Percentiles rank a stretch among this genome's conserved stretches.
Conservation (phyloP, 2,113 vertebrate species). For the Nibea coibor region DNA sequence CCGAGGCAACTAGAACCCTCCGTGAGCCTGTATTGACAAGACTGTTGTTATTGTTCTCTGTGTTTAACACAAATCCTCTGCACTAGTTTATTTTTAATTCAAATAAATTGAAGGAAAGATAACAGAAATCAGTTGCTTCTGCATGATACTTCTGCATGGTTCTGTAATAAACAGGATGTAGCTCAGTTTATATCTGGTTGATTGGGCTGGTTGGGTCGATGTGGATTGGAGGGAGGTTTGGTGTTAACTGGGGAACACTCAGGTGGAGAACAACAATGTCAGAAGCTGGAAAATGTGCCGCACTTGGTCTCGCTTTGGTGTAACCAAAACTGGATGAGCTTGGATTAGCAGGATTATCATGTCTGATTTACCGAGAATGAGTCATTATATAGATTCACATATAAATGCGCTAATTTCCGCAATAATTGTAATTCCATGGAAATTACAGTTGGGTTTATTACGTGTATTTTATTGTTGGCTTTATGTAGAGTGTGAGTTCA, state of each 20-base stretch:
- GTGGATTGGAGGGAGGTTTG: neutral
- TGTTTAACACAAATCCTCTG: conserved; percentile 6
- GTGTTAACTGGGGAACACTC: neutral
- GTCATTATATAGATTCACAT: neutral
- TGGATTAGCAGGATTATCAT: neutral
- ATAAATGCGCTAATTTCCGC: neutral
- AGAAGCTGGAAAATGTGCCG: neutral
- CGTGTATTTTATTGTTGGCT: too few species aligned
- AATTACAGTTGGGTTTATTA: too few species aligned
- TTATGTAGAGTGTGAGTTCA: too few species aligned
- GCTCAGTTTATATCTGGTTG: neutral
- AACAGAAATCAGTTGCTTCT: conserved; percentile 15
- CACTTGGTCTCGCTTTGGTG: neutral
- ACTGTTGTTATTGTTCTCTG: neutral
- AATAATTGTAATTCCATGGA: too few species aligned
- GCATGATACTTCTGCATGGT: neutral
- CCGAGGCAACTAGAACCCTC: neutral
- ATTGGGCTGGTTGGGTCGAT: neutral
- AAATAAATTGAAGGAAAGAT: neutral
- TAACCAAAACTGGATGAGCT: conserved; percentile 1
- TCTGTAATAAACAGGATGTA: neutral
- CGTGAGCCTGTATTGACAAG: conserved; percentile 10
- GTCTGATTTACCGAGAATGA: neutral
- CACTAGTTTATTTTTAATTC: neutral
- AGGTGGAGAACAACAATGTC: neutral